Evolutionary conservation across 2,888 invertebrate genomes (phyloP).

Genomic region (Platycnemis pennipes): DNA sequence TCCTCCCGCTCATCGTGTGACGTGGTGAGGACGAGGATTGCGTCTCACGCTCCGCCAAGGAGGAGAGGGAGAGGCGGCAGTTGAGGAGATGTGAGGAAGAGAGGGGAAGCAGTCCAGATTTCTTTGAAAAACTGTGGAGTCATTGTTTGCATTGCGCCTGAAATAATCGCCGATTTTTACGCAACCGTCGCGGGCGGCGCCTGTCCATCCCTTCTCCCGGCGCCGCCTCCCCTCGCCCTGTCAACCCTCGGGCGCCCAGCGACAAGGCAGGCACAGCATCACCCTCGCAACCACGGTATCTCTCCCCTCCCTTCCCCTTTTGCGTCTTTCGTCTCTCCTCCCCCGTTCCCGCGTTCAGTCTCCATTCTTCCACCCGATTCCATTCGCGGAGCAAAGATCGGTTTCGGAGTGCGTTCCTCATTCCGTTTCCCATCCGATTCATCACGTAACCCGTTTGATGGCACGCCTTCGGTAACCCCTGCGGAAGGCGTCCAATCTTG

Average conservation of each 20-base stretch:
- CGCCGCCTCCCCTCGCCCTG: not conserved
- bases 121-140: conserved; percentile 45
- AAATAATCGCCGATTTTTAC: conserved; percentile 59
- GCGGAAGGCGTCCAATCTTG: not conserved
- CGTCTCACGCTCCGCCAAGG: not conserved
- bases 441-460: not conserved
- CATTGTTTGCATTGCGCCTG: conserved; percentile 60
- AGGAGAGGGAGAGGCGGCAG: not conserved
- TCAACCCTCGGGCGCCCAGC: not conserved
- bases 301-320: not conserved
- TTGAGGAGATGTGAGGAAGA: not conserved
- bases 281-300: no score
- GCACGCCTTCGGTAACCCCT: not conserved
- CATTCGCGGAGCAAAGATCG: not conserved
- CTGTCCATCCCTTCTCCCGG: conserved; percentile 13
- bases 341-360: not conserved
- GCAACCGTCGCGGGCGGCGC: conserved; percentile 43
- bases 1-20: not conserved
- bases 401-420: not conserved
- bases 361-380: not conserved
- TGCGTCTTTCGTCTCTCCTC: not conserved
- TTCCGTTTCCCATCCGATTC: not conserved
- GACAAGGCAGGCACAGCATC: not conserved
- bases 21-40: not conserved
- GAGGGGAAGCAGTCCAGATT: not conserved